A percentile compares a stretch with the other conserved stretches of the same genome.
phyloP scores from a whole-genome alignment of 2,797 vertebrate genomes.

The Sandelia bainsii region DNA sequence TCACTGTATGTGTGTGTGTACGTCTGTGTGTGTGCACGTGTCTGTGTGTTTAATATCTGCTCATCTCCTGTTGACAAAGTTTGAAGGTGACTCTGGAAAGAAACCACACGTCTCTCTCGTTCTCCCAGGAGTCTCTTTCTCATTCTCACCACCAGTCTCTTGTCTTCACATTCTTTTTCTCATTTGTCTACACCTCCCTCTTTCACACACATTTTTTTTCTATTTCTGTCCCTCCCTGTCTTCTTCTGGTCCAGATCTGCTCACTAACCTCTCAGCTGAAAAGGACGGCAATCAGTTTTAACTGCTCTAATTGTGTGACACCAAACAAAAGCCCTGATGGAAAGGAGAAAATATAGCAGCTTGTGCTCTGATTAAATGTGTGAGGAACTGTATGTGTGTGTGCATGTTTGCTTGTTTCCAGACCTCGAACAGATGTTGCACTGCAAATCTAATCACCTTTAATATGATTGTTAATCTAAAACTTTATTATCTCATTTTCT shows the following conservation, averaged over 20 bases:
- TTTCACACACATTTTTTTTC: not conserved
- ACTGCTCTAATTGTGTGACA: slow-evolving; percentile 16
- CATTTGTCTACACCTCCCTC: not conserved
- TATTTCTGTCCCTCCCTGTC: slow-evolving; percentile 8
- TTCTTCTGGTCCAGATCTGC: not conserved
- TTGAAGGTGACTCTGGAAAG: slow-evolving; percentile 34
- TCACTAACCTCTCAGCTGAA: slow-evolving; percentile 18
- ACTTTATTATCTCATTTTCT: too few species aligned
- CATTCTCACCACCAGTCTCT: slow-evolving; percentile 24
- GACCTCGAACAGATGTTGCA: too few species aligned
- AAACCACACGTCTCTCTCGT: not conserved
- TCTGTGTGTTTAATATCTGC: not conserved
- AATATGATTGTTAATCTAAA: not conserved
- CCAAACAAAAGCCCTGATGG: slow-evolving; percentile 9
- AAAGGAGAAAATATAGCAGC: not conserved
- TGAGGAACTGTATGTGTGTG: not conserved
- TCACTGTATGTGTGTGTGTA: slow-evolving; percentile 4
- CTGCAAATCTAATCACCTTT: not conserved
- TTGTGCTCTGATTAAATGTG: not conserved
- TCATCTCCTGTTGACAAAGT: slow-evolving; percentile 16
- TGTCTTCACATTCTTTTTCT: not conserved
- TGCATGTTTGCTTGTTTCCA: not conserved
- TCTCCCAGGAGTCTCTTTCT: slow-evolving; percentile 23
- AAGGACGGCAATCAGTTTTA: slow-evolving; percentile 18
- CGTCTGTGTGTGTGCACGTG: not conserved